phyloP scores from a whole-genome alignment of 2,888 invertebrate species.

The Drosophila imparisetae region DNA sequence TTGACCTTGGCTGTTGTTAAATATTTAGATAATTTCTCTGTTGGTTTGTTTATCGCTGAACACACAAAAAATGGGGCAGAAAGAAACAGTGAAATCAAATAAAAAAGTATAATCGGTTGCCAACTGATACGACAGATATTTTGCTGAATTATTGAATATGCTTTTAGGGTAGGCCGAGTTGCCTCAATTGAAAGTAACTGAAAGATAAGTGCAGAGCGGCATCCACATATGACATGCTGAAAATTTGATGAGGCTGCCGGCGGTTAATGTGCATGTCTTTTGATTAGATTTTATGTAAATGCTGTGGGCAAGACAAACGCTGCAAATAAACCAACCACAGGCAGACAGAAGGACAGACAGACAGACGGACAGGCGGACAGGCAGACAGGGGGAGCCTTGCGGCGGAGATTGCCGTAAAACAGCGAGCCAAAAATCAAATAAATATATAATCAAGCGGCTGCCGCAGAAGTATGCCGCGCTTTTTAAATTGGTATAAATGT shows the following conservation, averaged over 20 bases:
- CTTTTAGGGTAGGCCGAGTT: slow-evolving; percentile 59
- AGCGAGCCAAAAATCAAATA: slow-evolving; percentile 69
- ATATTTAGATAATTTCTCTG: slow-evolving; percentile 14
- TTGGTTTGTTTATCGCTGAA: slow-evolving; percentile 15
- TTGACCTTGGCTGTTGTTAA: slow-evolving; percentile 2
- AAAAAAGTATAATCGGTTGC: slow-evolving; percentile 53
- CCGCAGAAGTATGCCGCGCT: slow-evolving; percentile 64
- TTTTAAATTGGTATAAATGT: slow-evolving; percentile 76
- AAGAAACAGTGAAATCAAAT: slow-evolving; percentile 18
- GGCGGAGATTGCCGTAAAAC: slow-evolving; percentile 37
- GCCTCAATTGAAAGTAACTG: slow-evolving; percentile 16
- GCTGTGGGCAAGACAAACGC: slow-evolving; percentile 60
- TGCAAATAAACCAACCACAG: slow-evolving; percentile 48
- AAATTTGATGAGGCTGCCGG: slow-evolving; percentile 71
- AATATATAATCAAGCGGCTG: slow-evolving; percentile 75
- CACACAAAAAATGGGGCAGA: slow-evolving; percentile 1
- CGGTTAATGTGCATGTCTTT: slow-evolving; percentile 75
- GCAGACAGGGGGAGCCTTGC: neutral
- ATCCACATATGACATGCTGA: slow-evolving; percentile 51
- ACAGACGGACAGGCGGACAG: neutral
- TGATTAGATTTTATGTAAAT: slow-evolving; percentile 80
- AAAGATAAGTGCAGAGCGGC: slow-evolving; percentile 51
- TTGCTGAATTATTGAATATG: slow-evolving; percentile 72
- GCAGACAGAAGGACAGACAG: neutral
- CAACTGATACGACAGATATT: slow-evolving; percentile 51